A percentile compares a stretch with the other conserved stretches of the same genome.
Conservation (phyloP, 1,140 invertebrate species). For the Frieseomelitta varia region DNA sequence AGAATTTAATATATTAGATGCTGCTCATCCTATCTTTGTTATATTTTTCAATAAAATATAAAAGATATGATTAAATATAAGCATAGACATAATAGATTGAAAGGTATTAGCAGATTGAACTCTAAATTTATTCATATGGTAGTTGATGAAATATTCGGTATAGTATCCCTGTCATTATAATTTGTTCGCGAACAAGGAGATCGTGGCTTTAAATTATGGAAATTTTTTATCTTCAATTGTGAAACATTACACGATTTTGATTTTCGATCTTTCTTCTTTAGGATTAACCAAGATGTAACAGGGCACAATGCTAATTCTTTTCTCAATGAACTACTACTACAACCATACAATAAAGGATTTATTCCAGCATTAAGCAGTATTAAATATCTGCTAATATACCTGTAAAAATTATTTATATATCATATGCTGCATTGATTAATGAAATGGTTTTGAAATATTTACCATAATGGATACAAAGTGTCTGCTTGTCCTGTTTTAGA, state of each 20-base stretch:
- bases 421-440: background rate
- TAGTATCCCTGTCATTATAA: slow-evolving; percentile 13
- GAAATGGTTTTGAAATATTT: slow-evolving; percentile 43
- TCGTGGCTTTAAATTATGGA: slow-evolving; percentile 54
- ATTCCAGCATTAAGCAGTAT: slow-evolving; percentile 88
- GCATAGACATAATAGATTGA: too few species aligned
- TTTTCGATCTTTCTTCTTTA: slow-evolving; percentile 49
- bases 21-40: background rate
- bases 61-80: too few species aligned
- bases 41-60: background rate
- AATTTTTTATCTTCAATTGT: slow-evolving; percentile 24
- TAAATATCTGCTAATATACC: slow-evolving; percentile 86
- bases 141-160: slow-evolving; percentile 49
- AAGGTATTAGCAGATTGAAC: slow-evolving; percentile 1
- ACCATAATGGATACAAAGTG: slow-evolving; percentile 72
- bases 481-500: slow-evolving; percentile 70
- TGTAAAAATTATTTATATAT: slow-evolving; percentile 26
- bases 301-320: slow-evolving; percentile 84
- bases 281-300: slow-evolving; percentile 65
- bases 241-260: slow-evolving; percentile 12
- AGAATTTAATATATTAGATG: background rate
- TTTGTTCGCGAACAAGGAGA: slow-evolving; percentile 59
- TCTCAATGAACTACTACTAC: slow-evolving; percentile 86
- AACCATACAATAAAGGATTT: slow-evolving; percentile 89
- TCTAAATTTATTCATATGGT: background rate